These are phyloP conservation scores for Parazoanthus darwini DNA, from an alignment of 92 coral and sea anemone species.

Conservation along the genomic window DNA sequence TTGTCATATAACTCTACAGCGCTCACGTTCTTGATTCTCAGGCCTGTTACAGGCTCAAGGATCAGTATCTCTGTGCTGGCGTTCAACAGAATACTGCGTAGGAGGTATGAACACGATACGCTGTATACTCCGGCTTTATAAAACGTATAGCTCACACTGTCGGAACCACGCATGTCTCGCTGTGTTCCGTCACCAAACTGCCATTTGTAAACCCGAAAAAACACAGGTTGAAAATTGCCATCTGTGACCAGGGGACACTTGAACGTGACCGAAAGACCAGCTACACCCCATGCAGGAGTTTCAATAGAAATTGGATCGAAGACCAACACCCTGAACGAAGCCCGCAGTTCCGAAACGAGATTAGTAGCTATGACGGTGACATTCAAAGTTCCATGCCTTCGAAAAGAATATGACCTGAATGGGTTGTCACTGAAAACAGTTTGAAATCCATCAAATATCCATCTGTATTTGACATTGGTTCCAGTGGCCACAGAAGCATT, in stretches of 20 bases:
- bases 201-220: conserved; percentile 52
- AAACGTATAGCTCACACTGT: conserved; percentile 57
- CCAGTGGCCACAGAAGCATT: conserved; percentile 64
- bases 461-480: conserved; percentile 58
- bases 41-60: conserved; percentile 71
- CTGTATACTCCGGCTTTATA: conserved; percentile 55
- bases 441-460: conserved; percentile 65
- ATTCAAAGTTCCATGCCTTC: conserved; percentile 51
- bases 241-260: conserved; percentile 49
- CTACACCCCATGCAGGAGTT: conserved; percentile 49
- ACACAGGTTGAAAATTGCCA: not conserved
- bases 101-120: conserved; percentile 48
- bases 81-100: conserved; percentile 21
- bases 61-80: conserved; percentile 52
- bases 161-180: conserved; percentile 18
- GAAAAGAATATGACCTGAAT: conserved; percentile 46
- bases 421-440: conserved; percentile 53
- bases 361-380: conserved; percentile 72
- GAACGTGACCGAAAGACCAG: conserved; percentile 13
- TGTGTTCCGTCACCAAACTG: conserved; percentile 74
- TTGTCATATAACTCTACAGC: conserved; percentile 69
- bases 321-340: conserved; percentile 56
- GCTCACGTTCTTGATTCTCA: conserved; percentile 55
- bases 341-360: conserved; percentile 47
- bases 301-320: conserved; percentile 50